Evolutionary conservation across 2,888 invertebrate species (phyloP), one percentile per base, ranked within the genome.

Genomic region (Drosophila putrida): DNA sequence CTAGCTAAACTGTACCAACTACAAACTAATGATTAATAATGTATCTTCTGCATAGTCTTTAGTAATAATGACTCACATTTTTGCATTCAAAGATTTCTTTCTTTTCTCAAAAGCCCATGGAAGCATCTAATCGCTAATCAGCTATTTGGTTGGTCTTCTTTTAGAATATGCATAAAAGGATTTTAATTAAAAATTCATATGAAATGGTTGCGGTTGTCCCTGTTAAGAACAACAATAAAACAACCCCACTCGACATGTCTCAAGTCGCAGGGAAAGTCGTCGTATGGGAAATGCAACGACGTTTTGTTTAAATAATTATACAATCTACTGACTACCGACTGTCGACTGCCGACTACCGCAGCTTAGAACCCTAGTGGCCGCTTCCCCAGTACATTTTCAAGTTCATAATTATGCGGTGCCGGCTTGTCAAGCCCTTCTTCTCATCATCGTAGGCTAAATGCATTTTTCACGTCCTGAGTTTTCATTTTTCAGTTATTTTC

Each of bases 391-490:
- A 35, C 35, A 62, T 79, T 83, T 90, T 90, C 90, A 90, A 89
- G 90, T 85, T 89, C 90, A 90, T 89, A 89, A 89, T 90, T 89
- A 87, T 85, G 79, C 75, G 64, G 59, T 47, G 51, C 38, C 62
- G 49, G 55, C 47, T 58, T 50, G 27, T 15, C 61, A 44, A 47
- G 13, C 35, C 43, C n/a, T 27, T 54, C 39, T 6, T 8, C 31
- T 53, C n/a, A 25, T 39, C 43, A 46, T 53, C 38, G 39, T 35
- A 35, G 50, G 51, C 61, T 57, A 66, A 68, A 80, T 78, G 75
- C 84, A 79, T 73, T 78, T 83, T 71, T 58, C 61, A 50, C 75
- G 60, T 71, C 70, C 67, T 43, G 49, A 46, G 43, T 57, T 68
- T 75, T 73, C 60, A 75, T 77, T 71, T 84, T 84, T 78, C 81